A percentile compares a stretch with the other conserved stretches of the same genome.
Conservation (phyloP, 2,797 vertebrate species). For the Notolepis coatsorum region DNA sequence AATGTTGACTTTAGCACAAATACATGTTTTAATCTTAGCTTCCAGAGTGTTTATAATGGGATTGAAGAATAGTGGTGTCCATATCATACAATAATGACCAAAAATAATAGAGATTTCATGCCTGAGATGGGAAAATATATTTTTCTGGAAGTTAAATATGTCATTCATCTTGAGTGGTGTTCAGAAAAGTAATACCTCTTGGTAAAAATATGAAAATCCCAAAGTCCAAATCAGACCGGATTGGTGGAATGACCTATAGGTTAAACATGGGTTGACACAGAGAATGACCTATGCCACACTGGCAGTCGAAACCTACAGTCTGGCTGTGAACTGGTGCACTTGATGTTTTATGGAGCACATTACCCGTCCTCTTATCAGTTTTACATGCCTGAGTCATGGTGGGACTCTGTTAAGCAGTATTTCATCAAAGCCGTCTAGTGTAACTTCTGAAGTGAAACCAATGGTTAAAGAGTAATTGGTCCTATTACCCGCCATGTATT, state of each 20-base stretch:
- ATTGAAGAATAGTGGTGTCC: no score
- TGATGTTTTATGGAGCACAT: neutral
- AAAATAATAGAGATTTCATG: neutral
- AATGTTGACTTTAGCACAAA: no score
- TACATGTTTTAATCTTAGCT: no score
- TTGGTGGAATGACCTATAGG: no score
- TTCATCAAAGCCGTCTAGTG: constrained; percentile 47
- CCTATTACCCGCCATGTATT: neutral
- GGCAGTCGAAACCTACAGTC: constrained; percentile 5
- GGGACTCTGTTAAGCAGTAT: constrained; percentile 27
- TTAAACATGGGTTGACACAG: neutral
- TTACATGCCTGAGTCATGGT: neutral
- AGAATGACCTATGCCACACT: neutral
- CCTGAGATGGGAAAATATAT: neutral
- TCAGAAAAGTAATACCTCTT: no score
- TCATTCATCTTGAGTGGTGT: no score
- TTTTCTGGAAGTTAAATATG: no score
- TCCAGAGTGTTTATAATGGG: no score
- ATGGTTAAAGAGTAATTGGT: constrained; percentile 37
- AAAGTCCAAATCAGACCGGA: no score
- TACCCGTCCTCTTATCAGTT: constrained; percentile 48
- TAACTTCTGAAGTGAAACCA: neutral
- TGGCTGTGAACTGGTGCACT: neutral
- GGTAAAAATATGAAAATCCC: no score
- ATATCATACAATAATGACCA: no score